phyloP scores from a whole-genome alignment of 2,888 invertebrate genomes.

The Trisateles emortualis region DNA sequence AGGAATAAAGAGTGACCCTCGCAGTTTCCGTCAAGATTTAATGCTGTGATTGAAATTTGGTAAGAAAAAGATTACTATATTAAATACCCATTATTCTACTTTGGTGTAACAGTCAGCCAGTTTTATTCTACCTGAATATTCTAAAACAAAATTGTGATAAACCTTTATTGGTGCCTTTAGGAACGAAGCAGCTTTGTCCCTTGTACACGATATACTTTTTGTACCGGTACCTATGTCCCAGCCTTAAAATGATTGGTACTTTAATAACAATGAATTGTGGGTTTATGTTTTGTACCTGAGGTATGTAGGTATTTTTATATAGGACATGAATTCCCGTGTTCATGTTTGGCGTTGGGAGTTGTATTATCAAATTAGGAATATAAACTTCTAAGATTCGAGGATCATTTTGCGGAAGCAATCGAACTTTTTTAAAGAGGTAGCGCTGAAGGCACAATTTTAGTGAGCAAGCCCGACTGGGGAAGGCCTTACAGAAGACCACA shows the following conservation, averaged over 20 bases:
- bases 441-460: too few relatives aligned
- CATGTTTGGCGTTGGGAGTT: background rate
- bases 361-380: background rate
- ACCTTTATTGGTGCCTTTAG: conserved; percentile 69
- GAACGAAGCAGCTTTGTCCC: conserved; percentile 54
- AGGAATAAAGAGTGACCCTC: too few relatives aligned
- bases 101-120: conserved; percentile 52
- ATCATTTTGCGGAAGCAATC: too few relatives aligned
- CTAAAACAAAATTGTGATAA: conserved; percentile 73
- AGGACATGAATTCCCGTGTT: conserved; percentile 1
- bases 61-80: too few relatives aligned
- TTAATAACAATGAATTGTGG: conserved; percentile 18
- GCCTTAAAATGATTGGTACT: conserved; percentile 37
- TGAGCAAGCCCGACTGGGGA: too few relatives aligned
- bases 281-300: conserved; percentile 4
- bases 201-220: conserved; percentile 55
- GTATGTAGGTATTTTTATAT: conserved; percentile 9
- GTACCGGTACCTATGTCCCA: conserved; percentile 20
- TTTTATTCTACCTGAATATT: conserved; percentile 68
- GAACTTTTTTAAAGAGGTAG: too few relatives aligned
- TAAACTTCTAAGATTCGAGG: background rate
- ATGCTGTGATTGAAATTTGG: too few relatives aligned
- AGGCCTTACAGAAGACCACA: too few relatives aligned
- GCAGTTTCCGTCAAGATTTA: too few relatives aligned
- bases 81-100: conserved; percentile 12